phyloP scores from a whole-genome alignment of 2,888 invertebrate genomes.

The Mythimna impura region DNA sequence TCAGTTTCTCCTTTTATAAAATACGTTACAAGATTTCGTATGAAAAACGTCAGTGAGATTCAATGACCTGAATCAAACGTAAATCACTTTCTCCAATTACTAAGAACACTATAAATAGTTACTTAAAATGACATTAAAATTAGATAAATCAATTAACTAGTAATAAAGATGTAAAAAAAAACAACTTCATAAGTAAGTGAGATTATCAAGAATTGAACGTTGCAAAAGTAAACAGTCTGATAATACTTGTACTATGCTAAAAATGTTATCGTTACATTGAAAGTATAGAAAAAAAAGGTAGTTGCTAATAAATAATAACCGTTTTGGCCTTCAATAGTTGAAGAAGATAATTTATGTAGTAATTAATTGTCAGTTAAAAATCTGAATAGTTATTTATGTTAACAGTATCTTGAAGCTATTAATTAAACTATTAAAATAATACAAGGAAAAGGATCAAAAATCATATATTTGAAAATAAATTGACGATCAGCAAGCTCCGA shows the following conservation, averaged over 20 bases:
- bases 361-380: background rate
- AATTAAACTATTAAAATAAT: background rate
- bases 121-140: constrained; percentile 4
- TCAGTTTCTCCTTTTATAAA: no score
- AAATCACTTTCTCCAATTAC: no score
- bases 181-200: background rate
- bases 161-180: constrained; percentile 7
- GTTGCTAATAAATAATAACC: background rate
- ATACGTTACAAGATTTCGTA: no score
- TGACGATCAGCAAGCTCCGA: background rate
- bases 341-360: background rate
- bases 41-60: no score
- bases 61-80: no score
- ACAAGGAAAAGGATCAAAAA: background rate
- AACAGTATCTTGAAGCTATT: background rate
- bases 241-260: background rate
- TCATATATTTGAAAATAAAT: background rate
- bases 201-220: constrained; percentile 2
- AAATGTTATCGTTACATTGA: constrained; percentile 3
- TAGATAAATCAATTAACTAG: constrained; percentile 18
- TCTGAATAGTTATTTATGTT: background rate
- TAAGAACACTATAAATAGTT: background rate
- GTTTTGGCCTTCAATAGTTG: background rate
- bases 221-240: background rate
- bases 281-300: background rate